phyloP scores from a whole-genome alignment of 2,113 vertebrate genomes.

The Microtus ochrogaster region DNA sequence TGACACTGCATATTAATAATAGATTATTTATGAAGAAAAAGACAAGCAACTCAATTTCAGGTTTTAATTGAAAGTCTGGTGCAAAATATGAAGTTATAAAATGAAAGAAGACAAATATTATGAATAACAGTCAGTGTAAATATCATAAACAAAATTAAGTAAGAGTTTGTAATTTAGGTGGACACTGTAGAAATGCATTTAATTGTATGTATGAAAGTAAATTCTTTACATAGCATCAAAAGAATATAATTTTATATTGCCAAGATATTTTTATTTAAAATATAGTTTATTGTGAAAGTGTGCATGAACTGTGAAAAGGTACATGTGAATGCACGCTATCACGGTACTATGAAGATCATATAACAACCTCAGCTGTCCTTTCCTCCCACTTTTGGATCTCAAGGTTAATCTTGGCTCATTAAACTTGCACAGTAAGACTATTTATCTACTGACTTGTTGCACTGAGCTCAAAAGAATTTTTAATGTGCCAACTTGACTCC shows the following conservation, averaged over 20 bases:
- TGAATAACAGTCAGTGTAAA: not conserved
- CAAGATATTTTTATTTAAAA: not conserved
- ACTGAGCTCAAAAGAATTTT: not conserved
- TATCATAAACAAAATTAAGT: not conserved
- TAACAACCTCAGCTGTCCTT: not conserved
- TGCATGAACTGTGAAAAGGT: not conserved
- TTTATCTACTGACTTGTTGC: not conserved
- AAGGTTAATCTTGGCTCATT: not conserved
- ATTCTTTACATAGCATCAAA: not conserved
- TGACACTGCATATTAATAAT: not conserved
- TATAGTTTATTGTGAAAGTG: not conserved
- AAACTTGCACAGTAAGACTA: not conserved
- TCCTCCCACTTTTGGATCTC: not conserved
- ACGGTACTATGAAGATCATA: not conserved
- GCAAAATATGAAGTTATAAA: not conserved
- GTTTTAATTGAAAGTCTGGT: not conserved
- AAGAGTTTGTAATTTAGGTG: not conserved
- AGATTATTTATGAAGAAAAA: not conserved
- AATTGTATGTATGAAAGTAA: not conserved
- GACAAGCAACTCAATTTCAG: not conserved
- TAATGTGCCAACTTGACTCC: not conserved
- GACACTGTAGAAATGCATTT: not conserved
- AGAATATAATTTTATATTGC: not conserved
- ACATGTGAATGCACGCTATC: not conserved
- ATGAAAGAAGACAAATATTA: not conserved